A percentile compares a stretch with the other conserved stretches of the same genome.
Conservation (phyloP, 2,113 vertebrate genomes). For the Passerina amoena region DNA sequence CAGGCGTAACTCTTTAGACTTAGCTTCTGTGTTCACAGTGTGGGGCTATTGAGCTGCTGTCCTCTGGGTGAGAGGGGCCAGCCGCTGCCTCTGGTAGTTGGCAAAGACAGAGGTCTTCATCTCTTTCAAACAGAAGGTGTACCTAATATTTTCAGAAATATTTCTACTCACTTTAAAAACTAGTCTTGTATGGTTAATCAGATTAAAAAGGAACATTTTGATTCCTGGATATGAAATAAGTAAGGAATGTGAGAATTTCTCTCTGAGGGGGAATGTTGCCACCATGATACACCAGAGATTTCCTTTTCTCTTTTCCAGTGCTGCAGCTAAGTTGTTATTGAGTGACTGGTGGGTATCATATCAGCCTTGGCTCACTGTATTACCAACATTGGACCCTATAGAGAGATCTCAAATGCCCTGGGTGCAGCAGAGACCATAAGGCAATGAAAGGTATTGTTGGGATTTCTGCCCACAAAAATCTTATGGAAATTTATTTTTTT, state of each 20-base stretch:
- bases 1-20: neutral
- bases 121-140: neutral
- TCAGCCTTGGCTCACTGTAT: neutral
- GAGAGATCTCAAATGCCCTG: neutral
- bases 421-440: neutral
- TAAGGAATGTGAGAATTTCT: neutral
- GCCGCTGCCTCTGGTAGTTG: neutral
- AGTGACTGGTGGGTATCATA: neutral
- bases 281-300: neutral
- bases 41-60: neutral
- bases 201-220: neutral
- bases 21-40: neutral
- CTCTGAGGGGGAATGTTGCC: neutral
- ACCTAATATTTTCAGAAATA: neutral
- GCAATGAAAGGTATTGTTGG: neutral
- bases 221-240: neutral
- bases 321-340: neutral
- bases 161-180: neutral
- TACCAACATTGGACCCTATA: neutral
- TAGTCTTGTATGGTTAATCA: neutral
- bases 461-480: neutral
- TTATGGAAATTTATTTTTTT: neutral
- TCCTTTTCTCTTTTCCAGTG: neutral
- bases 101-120: neutral
- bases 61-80: neutral